These are phyloP conservation scores for Antitype chi DNA, from an alignment of 2,888 invertebrate species.

Conservation along the genomic window DNA sequence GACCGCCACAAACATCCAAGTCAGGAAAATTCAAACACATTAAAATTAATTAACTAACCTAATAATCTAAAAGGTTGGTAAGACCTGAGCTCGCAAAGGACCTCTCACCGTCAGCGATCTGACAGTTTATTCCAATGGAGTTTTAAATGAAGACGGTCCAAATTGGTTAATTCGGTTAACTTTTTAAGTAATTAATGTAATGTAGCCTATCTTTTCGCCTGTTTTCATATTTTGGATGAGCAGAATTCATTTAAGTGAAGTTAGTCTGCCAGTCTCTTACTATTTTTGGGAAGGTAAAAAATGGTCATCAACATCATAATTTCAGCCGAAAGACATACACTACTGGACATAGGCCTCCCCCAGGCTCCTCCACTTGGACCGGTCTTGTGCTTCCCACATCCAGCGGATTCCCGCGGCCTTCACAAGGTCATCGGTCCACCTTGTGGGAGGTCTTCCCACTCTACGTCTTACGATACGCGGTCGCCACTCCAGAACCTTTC, in stretches of 20 bases:
- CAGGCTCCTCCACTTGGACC: no score
- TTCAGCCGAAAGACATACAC: no score
- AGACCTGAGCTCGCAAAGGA: conserved; percentile 29
- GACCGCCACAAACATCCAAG: conserved; percentile 12
- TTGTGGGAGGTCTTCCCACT: no score
- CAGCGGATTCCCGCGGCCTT: no score
- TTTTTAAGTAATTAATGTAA: conserved; percentile 46
- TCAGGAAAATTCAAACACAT: conserved; percentile 40
- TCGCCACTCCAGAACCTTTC: no score
- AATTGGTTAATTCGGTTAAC: conserved; percentile 41
- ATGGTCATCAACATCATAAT: no score
- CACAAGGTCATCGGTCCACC: no score
- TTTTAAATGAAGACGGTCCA: conserved; percentile 53
- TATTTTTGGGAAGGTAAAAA: not conserved
- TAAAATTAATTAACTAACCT: conserved; percentile 52
- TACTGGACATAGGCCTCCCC: no score
- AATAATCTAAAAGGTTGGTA: conserved; percentile 42
- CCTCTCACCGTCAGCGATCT: conserved; percentile 46
- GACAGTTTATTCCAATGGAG: conserved; percentile 44
- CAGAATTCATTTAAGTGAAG: not conserved
- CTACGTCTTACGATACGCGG: no score
- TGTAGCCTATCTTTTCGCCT: conserved; percentile 30
- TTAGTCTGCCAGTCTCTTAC: not conserved
- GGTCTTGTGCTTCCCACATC: no score
- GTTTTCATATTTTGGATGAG: conserved; percentile 25